Evolutionary conservation across 2,888 invertebrate species (phyloP).

Genomic region (Steinernema scapterisci): DNA sequence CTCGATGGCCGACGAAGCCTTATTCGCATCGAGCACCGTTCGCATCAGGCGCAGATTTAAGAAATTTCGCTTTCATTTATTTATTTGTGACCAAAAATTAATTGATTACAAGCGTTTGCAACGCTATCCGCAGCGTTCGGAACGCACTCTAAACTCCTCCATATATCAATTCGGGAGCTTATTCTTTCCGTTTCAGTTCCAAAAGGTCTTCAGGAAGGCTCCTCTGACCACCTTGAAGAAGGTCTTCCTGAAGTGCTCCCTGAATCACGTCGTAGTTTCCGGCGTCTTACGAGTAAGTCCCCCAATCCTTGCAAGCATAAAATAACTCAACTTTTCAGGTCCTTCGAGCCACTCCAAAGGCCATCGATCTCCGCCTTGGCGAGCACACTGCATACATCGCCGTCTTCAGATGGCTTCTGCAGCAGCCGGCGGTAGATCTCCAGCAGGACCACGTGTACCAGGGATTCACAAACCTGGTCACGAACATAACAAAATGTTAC

Average conservation of each 20-base stretch:
- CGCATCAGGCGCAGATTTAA: too few species aligned
- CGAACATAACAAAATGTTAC: constrained; percentile 19
- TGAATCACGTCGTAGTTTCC: background rate
- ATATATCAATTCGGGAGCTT: too few species aligned
- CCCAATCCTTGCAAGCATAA: background rate
- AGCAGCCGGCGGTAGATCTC: background rate
- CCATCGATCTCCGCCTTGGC: constrained; percentile 1
- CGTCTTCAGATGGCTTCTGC: background rate
- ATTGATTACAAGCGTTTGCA: too few species aligned
- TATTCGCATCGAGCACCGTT: too few species aligned
- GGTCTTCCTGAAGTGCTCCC: background rate
- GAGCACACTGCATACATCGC: background rate
- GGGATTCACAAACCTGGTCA: background rate
- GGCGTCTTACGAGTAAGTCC: background rate
- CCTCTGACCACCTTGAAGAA: constrained; percentile 1
- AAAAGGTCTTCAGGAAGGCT: constrained; percentile 19
- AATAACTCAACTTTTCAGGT: background rate
- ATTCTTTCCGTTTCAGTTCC: background rate
- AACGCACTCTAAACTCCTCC: too few species aligned
- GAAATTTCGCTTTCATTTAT: too few species aligned
- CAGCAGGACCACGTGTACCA: background rate
- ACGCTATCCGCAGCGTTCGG: too few species aligned
- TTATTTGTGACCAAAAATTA: background rate
- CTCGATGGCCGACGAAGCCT: too few species aligned
- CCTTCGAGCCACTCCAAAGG: background rate